These are phyloP conservation scores for Microctenopoma stevenorrisi DNA, from an alignment of 2,797 vertebrate species.

Conservation along the genomic window DNA sequence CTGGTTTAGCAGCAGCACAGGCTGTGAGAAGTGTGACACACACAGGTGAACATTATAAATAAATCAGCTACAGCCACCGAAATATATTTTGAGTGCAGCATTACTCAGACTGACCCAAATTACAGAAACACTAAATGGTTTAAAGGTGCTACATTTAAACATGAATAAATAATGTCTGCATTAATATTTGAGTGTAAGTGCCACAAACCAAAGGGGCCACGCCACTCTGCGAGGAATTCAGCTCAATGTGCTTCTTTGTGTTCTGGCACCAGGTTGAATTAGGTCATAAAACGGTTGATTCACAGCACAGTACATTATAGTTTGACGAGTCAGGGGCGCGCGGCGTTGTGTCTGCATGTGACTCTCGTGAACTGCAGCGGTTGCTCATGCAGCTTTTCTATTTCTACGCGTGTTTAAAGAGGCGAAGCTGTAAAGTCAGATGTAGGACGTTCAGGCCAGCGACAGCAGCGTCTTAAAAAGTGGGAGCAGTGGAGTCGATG, in stretches of 20 bases:
- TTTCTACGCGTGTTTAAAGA: not conserved
- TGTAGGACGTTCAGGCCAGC: slow-evolving; percentile 1
- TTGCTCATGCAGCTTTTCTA: not conserved
- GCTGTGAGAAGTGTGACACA: not conserved
- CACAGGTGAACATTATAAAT: slow-evolving; percentile 13
- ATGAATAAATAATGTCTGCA: slow-evolving; percentile 73
- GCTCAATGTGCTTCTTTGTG: no score
- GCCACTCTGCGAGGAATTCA: slow-evolving; percentile 29
- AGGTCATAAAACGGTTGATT: slow-evolving; percentile 20
- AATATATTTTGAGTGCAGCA: slow-evolving; percentile 22
- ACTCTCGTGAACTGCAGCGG: not conserved
- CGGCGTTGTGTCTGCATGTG: not conserved
- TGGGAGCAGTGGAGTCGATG: slow-evolving; percentile 6
- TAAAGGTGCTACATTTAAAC: slow-evolving; percentile 50
- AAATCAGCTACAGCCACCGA: slow-evolving; percentile 15
- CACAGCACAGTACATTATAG: not conserved
- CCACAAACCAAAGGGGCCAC: slow-evolving; percentile 43
- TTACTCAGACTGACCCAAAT: slow-evolving; percentile 16
- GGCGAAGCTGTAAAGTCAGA: not conserved
- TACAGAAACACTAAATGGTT: slow-evolving; percentile 27
- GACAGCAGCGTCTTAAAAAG: slow-evolving; percentile 11
- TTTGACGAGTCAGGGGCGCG: not conserved
- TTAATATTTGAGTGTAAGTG: slow-evolving; percentile 65
- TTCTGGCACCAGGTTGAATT: not conserved
- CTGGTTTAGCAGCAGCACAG: not conserved